Conservation (phyloP, 30 jellyfish, hydroid and myxozoan species). For the Kudoa iwatai region DNA sequence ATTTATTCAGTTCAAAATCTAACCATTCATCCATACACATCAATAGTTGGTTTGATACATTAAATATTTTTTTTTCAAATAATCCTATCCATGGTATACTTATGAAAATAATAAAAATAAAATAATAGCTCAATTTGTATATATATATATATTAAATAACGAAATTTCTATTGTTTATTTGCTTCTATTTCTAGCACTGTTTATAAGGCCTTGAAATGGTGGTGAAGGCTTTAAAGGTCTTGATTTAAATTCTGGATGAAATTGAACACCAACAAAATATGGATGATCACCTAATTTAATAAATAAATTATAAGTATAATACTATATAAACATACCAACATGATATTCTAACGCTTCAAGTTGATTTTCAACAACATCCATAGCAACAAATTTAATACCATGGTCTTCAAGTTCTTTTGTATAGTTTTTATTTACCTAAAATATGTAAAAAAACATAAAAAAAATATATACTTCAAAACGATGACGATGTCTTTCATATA, state of each 20-base stretch:
- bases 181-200: too few species aligned
- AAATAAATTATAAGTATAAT: background rate
- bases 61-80: too few species aligned
- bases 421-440: slow-evolving; percentile 26
- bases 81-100: too few species aligned
- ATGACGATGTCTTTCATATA: background rate
- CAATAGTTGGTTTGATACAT: too few species aligned
- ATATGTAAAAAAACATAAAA: too few species aligned
- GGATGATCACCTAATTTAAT: slow-evolving; percentile 78
- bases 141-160: too few species aligned
- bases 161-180: too few species aligned
- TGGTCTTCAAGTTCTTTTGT: slow-evolving; percentile 34
- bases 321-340: slow-evolving; percentile 13
- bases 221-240: slow-evolving; percentile 80
- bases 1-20: too few species aligned
- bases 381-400: slow-evolving; percentile 50
- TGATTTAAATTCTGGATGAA: slow-evolving; percentile 73
- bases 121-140: too few species aligned
- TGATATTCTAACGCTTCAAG: slow-evolving; percentile 48
- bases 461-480: background rate
- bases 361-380: slow-evolving; percentile 47
- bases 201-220: slow-evolving; percentile 52
- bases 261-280: slow-evolving; percentile 53
- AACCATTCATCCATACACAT: too few species aligned
- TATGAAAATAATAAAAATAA: too few species aligned